These are phyloP conservation scores for Sebastes melanostomus DNA, from an alignment of 2,797 vertebrate genomes.

Conservation along the genomic window DNA sequence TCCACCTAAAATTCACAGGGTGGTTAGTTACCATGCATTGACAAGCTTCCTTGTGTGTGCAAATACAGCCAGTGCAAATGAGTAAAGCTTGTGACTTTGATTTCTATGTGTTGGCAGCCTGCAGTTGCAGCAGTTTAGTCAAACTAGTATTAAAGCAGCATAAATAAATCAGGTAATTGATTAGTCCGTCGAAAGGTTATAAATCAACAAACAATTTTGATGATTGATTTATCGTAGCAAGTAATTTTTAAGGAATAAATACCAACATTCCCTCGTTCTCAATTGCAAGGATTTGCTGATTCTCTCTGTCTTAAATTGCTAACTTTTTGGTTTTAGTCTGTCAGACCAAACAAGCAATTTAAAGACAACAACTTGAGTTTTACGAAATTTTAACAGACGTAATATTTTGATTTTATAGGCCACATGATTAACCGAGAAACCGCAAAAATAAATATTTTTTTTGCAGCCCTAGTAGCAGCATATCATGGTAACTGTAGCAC, in stretches of 20 bases:
- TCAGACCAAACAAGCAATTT: not conserved
- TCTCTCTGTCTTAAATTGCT: not conserved
- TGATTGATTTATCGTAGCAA: not conserved
- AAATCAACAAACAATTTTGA: not conserved
- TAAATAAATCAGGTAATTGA: not conserved
- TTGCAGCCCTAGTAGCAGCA: not conserved
- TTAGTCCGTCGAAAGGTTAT: not conserved
- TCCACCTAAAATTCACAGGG: conserved; percentile 68
- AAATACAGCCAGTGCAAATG: not conserved
- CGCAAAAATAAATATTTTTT: not conserved
- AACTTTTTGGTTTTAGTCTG: not conserved
- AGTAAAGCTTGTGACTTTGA: not conserved
- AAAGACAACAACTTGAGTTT: not conserved
- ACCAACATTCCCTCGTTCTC: not conserved
- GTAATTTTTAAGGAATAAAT: not conserved
- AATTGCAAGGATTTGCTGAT: not conserved
- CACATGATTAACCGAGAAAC: not conserved
- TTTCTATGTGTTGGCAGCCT: not conserved
- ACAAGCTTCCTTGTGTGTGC: not conserved
- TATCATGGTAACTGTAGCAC: not conserved
- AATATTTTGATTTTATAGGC: not conserved
- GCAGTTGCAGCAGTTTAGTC: not conserved
- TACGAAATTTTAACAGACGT: not conserved
- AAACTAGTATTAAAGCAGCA: not conserved
- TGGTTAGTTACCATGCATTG: conserved; percentile 18